Base-by-base conservation (phyloP, 2,888 invertebrate species). In the Atethmia centrago region DNA sequence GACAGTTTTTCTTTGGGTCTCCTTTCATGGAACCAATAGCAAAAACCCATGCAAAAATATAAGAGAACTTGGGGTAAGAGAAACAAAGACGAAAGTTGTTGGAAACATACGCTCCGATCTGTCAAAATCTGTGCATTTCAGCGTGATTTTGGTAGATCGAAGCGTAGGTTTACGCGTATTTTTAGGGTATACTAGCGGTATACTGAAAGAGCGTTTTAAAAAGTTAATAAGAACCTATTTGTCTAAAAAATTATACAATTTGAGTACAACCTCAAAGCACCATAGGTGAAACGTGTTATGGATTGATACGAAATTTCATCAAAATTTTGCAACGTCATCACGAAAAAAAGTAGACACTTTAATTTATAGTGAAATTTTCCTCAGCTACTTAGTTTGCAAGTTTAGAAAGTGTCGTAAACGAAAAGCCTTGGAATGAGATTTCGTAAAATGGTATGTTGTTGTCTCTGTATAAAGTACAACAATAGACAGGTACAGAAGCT, bases 361-460 rank as follows among this genome's bases (percentile, higher is more conserved):
- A n/a, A n/a, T 77, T 66, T 82, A 51, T 56, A 62, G 78, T 68
- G 61, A 49, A 76, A 61, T 80, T 36, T 81, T 9, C 25, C 14
- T 14, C 19, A 49, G 62, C 62, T 62, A 62, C 76, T 42, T 49
- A 74, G 62, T 74, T 81, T n/a, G 14, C 19, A 77, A 85, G 70
- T 81, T 85, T 21, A 47, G 19, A 76, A 68, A 80, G 47, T 82
- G 56, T 82, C 82, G 70, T 81, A 81, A 81, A 76, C 77, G 65
- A 49, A 69, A 68, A 59, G 36, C 85, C 53, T 25, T 58, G 82
- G 9, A 77, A 82, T 82, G 82, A 71, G 61, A 71, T 81, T 81
- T 76, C 36, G 70, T 77, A 81, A 82, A 85, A 82, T 25, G 82
- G 68, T 77, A 82, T 85, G 83, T 71, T 81, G 82, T 77, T 82